Conservation (phyloP, 92 coral and sea anemone genomes). For the Bergia puertoricense region DNA sequence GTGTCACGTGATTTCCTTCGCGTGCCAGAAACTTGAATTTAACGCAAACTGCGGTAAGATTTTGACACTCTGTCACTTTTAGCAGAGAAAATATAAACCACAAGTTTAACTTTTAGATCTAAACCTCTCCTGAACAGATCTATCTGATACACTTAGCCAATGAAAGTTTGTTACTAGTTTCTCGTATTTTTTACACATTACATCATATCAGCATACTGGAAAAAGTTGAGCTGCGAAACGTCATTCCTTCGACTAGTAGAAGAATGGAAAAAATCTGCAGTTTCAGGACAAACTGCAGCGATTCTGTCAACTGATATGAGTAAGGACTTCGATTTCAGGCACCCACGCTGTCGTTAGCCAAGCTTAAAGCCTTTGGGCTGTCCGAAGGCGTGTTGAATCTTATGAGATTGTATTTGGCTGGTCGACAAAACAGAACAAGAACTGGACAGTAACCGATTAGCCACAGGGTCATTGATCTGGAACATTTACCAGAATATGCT, state of each 20-base stretch:
- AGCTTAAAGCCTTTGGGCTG: conserved; percentile 28
- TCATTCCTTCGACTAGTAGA: conserved; percentile 20
- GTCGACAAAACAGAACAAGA: background rate
- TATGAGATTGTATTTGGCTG: conserved; percentile 3
- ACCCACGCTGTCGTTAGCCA: conserved; percentile 16
- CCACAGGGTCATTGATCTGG: background rate
- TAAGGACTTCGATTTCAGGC: conserved; percentile 31
- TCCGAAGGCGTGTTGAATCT: conserved; percentile 6
- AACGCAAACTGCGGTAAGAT: too few species aligned
- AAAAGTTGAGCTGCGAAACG: conserved; percentile 19
- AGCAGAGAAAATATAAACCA: too few species aligned
- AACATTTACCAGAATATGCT: too few species aligned
- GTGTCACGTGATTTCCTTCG: too few species aligned
- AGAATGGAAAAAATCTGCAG: conserved; percentile 28
- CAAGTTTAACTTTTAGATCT: too few species aligned
- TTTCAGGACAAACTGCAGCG: conserved; percentile 6
- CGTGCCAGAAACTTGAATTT: too few species aligned
- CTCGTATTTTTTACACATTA: background rate
- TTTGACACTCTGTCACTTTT: too few species aligned
- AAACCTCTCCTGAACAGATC: too few species aligned
- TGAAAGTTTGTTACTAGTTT: too few species aligned
- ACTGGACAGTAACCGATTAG: background rate
- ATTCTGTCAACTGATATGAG: conserved; percentile 38
- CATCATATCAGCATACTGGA: conserved; percentile 10
- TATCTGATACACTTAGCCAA: too few species aligned